These are phyloP conservation scores for Thermophis baileyi DNA, from an alignment of 2,113 vertebrate species.

Conservation along the genomic window DNA sequence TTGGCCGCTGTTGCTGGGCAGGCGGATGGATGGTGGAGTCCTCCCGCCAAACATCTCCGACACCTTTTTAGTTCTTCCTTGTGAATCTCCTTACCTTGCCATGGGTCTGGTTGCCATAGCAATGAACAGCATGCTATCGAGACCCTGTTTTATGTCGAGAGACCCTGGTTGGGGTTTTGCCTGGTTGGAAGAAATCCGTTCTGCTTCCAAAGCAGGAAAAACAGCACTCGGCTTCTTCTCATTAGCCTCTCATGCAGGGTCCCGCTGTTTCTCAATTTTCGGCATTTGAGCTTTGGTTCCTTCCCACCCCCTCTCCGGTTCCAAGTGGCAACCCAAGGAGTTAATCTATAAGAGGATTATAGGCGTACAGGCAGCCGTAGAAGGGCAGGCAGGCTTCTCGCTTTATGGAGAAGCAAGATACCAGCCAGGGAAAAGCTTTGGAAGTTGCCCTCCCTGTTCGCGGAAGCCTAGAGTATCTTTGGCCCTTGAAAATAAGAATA, in stretches of 20 bases:
- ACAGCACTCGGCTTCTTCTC: not conserved
- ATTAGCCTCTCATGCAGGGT: not conserved
- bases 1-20: not conserved
- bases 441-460: not conserved
- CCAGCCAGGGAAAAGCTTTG: too few species aligned
- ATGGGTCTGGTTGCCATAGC: slow-evolving; percentile 59
- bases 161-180: not conserved
- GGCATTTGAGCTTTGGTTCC: not conserved
- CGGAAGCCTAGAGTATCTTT: not conserved
- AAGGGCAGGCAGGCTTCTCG: too few species aligned
- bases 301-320: not conserved
- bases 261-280: not conserved
- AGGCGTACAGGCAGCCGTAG: not conserved
- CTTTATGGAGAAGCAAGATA: not conserved
- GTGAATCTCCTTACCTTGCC: slow-evolving; percentile 9
- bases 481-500: not conserved
- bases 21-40: not conserved
- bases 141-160: not conserved
- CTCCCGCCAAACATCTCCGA: not conserved
- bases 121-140: slow-evolving; percentile 34
- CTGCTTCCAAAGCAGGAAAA: not conserved
- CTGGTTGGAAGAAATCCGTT: not conserved
- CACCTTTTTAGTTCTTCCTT: not conserved
- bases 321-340: not conserved
- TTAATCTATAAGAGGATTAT: not conserved